These are phyloP conservation scores for Drosophila biarmipes DNA, from an alignment of 1,140 invertebrate genomes.

Conservation along the genomic window DNA sequence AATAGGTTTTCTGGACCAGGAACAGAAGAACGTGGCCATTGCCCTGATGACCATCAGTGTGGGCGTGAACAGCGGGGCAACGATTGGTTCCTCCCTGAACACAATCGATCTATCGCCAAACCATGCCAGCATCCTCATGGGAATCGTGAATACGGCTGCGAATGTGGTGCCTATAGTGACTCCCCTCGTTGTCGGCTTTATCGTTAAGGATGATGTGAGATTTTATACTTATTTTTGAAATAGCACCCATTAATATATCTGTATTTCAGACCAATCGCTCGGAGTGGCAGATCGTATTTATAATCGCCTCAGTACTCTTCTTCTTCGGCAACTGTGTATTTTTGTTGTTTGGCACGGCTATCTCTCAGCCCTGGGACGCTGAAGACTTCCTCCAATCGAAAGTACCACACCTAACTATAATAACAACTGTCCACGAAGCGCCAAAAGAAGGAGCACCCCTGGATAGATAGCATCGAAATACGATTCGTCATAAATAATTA, in stretches of 20 bases:
- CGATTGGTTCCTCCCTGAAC: constrained; percentile 88
- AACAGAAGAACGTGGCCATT: constrained; percentile 86
- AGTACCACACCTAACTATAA: neutral
- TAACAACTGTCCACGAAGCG: neutral
- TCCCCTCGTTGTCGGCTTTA: constrained; percentile 87
- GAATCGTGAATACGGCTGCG: constrained; percentile 90
- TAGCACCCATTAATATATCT: neutral
- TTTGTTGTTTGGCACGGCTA: constrained; percentile 87
- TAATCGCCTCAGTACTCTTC: constrained; percentile 89
- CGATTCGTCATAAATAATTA: no score
- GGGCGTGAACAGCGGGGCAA: constrained; percentile 91
- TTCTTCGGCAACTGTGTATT: constrained; percentile 89
- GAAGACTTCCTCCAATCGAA: constrained; percentile 43
- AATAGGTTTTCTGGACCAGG: constrained; percentile 86
- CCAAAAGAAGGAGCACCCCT: neutral
- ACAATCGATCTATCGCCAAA: constrained; percentile 91
- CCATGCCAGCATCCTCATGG: constrained; percentile 88
- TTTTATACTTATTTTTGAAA: neutral
- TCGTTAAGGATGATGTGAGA: constrained; percentile 87
- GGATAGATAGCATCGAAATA: neutral
- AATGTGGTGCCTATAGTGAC: constrained; percentile 90
- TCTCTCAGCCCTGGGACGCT: constrained; percentile 89
- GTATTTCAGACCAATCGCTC: constrained; percentile 84
- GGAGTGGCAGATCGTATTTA: constrained; percentile 91
- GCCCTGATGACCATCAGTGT: constrained; percentile 89